Base-by-base conservation (phyloP, 2,113 vertebrate genomes). In the Brachyhypopomus occidentalis region DNA sequence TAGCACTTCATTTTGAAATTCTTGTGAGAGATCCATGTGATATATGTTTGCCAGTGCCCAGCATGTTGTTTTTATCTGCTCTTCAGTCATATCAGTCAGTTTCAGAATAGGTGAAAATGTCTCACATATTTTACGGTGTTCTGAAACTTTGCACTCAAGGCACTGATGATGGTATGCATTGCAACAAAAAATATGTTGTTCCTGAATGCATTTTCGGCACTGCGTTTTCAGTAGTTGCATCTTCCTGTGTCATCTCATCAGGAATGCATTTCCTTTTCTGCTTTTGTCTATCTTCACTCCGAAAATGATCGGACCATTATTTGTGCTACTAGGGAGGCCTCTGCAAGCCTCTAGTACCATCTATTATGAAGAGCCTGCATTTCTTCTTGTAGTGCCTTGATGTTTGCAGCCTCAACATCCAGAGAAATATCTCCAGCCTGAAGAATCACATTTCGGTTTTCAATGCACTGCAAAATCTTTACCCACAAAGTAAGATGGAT, bases 401-500 rank as follows among this genome's bases (percentile, higher is more conserved):
- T 80, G 72, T 85, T 83, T 70, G 30, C 74, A 63, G 84, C 76
- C 66, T 75, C 52, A 56, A 67, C 30, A 9, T 80, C 77, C 63
- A 85, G 63, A 62, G 80, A 83, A 56, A 80, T 76, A 55, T 70
- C 34, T 34, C 62, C 38, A 76, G 76, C 20, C 80, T 85, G 80
- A 70, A 80, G 71, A 63, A 84, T 81, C n/a, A 81, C 5, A 22
- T 71, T 86, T 56, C 84, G 20, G n/a, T 86, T 75, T 20, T 83
- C 67, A 67, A 73, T 83, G 19, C 64, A 83, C 74, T 77, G 82
- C 59, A 86, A 55, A 5, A 86, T 36, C 38, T 85, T 79, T 45
- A 81, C 45, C 83, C 73, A 81, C 27, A 80, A 58, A 80, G 78
- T 77, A 8, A 79, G 30, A 48, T 79, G 25, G 12, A 85, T 23